phyloP scores from a whole-genome alignment of 2,113 vertebrate species.

The Actenoides hombroni region DNA sequence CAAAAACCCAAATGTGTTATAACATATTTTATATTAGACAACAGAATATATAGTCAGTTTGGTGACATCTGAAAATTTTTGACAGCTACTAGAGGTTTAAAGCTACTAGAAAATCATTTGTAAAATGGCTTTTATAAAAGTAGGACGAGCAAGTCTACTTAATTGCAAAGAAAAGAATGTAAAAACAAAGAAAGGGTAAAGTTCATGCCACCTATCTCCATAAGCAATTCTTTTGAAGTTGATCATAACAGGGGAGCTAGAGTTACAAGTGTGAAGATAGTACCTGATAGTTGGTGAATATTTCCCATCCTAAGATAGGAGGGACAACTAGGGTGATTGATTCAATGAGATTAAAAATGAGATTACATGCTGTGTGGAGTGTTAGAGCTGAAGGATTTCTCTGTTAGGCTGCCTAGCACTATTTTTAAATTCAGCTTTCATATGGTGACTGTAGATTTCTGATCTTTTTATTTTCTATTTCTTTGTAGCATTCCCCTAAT shows the following conservation, averaged over 20 bases:
- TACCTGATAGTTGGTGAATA: conserved; percentile 80
- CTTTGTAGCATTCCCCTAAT: not conserved
- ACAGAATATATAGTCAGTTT: not conserved
- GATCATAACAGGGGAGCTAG: conserved; percentile 74
- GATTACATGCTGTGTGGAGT: not conserved
- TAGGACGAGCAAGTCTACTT: not conserved
- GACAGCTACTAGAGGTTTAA: conserved; percentile 17
- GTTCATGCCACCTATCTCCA: conserved; percentile 74
- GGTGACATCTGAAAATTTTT: conserved; percentile 6
- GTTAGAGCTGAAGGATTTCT: not conserved
- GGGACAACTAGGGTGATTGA: not conserved
- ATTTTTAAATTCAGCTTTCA: not conserved
- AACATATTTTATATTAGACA: not conserved
- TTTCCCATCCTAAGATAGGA: conserved; percentile 82
- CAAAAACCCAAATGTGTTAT: not conserved
- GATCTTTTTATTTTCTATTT: not conserved
- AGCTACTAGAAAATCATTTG: conserved; percentile 4
- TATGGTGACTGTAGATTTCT: not conserved
- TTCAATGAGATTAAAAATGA: not conserved
- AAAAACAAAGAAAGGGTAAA: not conserved
- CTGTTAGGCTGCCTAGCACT: not conserved
- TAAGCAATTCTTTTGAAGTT: conserved; percentile 84
- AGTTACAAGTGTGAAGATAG: conserved; percentile 84
- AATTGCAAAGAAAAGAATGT: not conserved
- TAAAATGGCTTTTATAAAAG: not conserved